A percentile compares a stretch with the other conserved stretches of the same genome.
These are phyloP conservation scores for Chrysodeixis includens DNA, from an alignment of 2,888 invertebrate genomes.

Conservation along the genomic window DNA sequence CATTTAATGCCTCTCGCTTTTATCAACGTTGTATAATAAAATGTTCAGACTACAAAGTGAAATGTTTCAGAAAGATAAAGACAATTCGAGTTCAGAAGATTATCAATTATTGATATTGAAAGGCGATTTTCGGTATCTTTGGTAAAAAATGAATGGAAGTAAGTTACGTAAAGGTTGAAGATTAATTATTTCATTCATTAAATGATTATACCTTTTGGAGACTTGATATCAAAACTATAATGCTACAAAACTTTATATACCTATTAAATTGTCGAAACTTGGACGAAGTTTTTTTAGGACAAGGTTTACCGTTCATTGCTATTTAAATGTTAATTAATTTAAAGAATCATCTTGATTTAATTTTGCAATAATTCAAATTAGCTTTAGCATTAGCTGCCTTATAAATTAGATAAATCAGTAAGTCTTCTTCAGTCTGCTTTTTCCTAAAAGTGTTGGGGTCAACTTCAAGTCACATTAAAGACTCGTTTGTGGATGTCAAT, in stretches of 20 bases:
- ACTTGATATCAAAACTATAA: neutral
- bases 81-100: constrained; percentile 1
- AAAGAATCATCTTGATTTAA: neutral
- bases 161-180: neutral
- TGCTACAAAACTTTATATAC: neutral
- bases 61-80: neutral
- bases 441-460: too few species aligned
- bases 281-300: neutral
- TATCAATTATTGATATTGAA: constrained; percentile 1
- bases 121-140: neutral
- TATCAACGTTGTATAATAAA: neutral
- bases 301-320: neutral
- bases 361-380: too few species aligned
- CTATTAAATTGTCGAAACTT: neutral
- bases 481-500: too few species aligned
- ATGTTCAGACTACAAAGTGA: neutral
- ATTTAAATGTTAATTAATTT: neutral
- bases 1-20: too few species aligned
- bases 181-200: constrained; percentile 2
- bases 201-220: neutral
- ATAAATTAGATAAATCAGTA: too few species aligned
- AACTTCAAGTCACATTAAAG: too few species aligned
- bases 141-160: neutral
- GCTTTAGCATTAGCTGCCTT: too few species aligned
- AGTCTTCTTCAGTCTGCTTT: too few species aligned